Conservation (phyloP, 2,113 vertebrate species). For the Cathartes aura region DNA sequence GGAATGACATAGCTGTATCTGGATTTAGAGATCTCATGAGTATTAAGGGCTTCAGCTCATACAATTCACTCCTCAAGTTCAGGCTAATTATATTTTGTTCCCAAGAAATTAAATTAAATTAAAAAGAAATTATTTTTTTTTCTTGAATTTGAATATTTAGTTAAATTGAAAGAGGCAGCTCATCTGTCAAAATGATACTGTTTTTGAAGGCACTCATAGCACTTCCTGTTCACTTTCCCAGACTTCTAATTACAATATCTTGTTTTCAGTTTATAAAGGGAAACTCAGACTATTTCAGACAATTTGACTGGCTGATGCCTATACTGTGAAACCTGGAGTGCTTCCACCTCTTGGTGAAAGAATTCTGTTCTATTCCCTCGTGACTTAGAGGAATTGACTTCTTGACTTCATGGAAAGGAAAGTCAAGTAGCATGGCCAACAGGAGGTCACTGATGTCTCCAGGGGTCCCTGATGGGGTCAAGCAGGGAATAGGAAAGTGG, state of each 20-base stretch:
- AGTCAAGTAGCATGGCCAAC: neutral
- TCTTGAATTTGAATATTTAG: neutral
- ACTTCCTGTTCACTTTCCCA: neutral
- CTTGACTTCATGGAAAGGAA: neutral
- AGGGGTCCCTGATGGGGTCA: neutral
- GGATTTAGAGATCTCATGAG: neutral
- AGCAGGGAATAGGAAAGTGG: neutral
- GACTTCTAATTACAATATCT: neutral
- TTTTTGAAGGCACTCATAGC: neutral
- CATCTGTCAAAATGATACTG: neutral
- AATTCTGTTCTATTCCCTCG: neutral
- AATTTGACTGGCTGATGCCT: neutral
- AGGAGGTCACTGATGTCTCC: neutral
- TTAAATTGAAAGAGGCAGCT: neutral
- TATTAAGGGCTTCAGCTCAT: neutral
- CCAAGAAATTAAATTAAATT: neutral
- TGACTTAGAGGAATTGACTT: neutral
- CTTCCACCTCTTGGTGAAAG: neutral
- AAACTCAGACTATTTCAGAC: neutral
- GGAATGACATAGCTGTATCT: neutral
- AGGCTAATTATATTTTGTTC: neutral
- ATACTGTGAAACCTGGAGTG: neutral
- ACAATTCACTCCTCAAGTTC: neutral
- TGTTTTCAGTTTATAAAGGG: neutral
- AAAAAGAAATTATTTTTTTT: neutral